Percentiles rank a stretch among this genome's conserved stretches.
These are phyloP conservation scores for Cavia porcellus DNA, from an alignment of 2,113 vertebrate genomes.

Conservation along the genomic window DNA sequence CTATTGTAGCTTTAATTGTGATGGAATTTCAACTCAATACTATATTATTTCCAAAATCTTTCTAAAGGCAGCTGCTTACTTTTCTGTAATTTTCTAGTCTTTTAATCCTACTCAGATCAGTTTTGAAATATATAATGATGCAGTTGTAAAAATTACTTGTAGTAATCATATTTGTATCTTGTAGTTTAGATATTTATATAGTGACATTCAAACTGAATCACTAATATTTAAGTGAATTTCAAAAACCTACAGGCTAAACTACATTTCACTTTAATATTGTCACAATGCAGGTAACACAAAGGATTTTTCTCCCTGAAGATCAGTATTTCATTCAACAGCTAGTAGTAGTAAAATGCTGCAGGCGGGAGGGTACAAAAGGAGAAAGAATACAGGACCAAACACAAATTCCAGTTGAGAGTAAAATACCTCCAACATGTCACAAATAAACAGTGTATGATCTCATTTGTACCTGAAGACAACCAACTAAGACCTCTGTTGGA, in stretches of 20 bases:
- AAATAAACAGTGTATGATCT: constrained; percentile 48
- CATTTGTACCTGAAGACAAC: background rate
- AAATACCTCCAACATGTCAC: background rate
- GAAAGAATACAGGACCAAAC: constrained; percentile 13
- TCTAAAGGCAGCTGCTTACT: constrained; percentile 56
- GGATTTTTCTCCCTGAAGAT: background rate
- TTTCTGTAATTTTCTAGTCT: background rate
- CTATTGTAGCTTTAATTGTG: constrained; percentile 59
- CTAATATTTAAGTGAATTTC: constrained; percentile 52
- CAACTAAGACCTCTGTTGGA: background rate
- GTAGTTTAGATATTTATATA: constrained; percentile 67
- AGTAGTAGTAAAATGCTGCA: constrained; percentile 50
- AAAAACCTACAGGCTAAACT: background rate
- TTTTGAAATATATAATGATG: constrained; percentile 69
- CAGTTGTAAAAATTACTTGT: constrained; percentile 63
- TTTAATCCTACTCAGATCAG: constrained; percentile 71
- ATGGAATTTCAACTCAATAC: constrained; percentile 52
- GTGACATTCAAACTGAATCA: constrained; percentile 62
- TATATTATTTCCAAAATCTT: constrained; percentile 58
- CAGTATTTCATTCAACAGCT: constrained; percentile 63
- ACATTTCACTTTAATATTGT: constrained; percentile 59
- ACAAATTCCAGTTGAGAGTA: constrained; percentile 25
- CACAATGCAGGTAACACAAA: constrained; percentile 44
- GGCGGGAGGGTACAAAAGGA: background rate
- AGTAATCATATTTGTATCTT: constrained; percentile 69